A percentile compares a stretch with the other conserved stretches of the same genome.
Conservation (phyloP, 2,888 invertebrate genomes). For the Leptopilina syphax region DNA sequence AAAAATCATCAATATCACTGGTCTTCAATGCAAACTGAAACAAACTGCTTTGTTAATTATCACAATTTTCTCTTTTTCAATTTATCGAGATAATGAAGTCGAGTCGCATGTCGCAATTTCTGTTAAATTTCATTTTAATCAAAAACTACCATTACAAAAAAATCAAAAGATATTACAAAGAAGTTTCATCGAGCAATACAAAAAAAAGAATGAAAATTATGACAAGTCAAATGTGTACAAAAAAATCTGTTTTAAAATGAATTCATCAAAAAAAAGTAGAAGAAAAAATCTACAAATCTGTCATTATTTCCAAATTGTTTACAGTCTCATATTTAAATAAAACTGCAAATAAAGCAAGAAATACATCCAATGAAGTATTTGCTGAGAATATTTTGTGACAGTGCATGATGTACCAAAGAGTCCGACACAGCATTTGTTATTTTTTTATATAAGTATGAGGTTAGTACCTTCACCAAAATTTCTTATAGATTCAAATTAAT, state of each 20-base stretch:
- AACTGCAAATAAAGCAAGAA: conserved; percentile 34
- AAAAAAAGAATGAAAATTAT: conserved; percentile 5
- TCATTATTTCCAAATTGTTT: background rate
- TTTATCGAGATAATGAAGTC: conserved; percentile 1
- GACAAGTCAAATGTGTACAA: conserved; percentile 29
- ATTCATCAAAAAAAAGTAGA: background rate
- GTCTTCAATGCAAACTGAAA: background rate
- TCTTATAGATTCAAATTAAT: conserved; percentile 56
- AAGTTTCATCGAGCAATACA: conserved; percentile 21
- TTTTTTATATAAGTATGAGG: conserved; percentile 65
- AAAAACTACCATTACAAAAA: conserved; percentile 36
- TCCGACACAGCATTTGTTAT: conserved; percentile 74
- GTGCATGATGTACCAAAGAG: conserved; percentile 68
- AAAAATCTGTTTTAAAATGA: conserved; percentile 9
- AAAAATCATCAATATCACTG: conserved; percentile 48
- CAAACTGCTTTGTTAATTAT: background rate
- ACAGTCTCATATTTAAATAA: conserved; percentile 20
- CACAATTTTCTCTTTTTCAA: background rate
- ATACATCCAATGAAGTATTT: conserved; percentile 32
- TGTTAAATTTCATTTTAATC: conserved; percentile 2
- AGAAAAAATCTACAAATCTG: conserved; percentile 3
- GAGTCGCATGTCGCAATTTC: conserved; percentile 1
- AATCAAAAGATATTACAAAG: conserved; percentile 4
- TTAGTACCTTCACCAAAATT: conserved; percentile 75
- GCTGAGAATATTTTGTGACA: conserved; percentile 48